Evolutionary conservation across 2,113 vertebrate species (phyloP).

Genomic region (Oriolus oriolus): DNA sequence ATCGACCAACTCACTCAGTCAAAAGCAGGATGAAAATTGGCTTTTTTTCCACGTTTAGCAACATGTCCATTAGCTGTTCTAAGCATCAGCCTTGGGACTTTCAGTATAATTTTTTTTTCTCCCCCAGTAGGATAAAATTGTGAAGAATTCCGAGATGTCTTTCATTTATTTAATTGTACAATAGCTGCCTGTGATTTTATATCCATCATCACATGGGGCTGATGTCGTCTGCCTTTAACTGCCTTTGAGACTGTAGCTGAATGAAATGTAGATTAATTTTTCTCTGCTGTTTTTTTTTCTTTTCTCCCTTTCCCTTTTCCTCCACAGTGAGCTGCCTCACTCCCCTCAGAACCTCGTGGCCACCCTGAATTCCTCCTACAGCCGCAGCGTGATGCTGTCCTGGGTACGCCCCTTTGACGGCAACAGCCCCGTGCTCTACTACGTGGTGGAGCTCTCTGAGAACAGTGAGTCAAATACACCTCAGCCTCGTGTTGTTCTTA

Average conservation of each 20-base stretch:
- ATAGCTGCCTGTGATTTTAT: background rate
- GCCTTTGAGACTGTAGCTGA: background rate
- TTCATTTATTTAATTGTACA: slow-evolving; percentile 30
- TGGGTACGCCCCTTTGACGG: slow-evolving; percentile 95
- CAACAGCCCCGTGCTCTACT: slow-evolving; percentile 90
- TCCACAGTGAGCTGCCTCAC: slow-evolving; percentile 87
- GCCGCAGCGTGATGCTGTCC: slow-evolving; percentile 83
- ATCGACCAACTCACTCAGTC: slow-evolving; percentile 25
- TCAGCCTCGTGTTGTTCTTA: background rate
- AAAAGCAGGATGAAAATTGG: background rate
- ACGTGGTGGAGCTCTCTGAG: slow-evolving; percentile 91
- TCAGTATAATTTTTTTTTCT: background rate
- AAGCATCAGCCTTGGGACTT: background rate
- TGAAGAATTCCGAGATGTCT: background rate
- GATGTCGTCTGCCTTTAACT: background rate
- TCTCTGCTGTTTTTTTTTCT: background rate
- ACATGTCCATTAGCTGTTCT: background rate
- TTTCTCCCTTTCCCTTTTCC: background rate
- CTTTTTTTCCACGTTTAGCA: background rate
- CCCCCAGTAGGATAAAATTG: background rate
- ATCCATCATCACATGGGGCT: background rate
- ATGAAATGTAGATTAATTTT: background rate
- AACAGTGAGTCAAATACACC: slow-evolving; percentile 78
- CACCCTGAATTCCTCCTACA: slow-evolving; percentile 76
- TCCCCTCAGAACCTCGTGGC: slow-evolving; percentile 90